These are phyloP conservation scores for Ceyx melanurus DNA, from an alignment of 2,113 vertebrate genomes.

Conservation along the genomic window DNA sequence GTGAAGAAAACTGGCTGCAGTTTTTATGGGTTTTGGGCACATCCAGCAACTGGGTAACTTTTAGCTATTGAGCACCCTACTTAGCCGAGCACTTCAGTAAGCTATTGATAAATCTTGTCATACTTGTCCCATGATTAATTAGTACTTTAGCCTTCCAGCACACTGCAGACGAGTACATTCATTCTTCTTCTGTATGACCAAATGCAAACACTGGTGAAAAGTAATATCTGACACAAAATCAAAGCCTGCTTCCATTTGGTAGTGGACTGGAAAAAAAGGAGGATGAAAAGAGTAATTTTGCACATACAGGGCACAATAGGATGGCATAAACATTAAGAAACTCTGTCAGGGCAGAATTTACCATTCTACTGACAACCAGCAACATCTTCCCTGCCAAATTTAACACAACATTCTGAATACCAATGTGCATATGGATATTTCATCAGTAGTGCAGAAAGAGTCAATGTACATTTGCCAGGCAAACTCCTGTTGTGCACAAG, in stretches of 20 bases:
- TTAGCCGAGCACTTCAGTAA: neutral
- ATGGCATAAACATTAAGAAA: neutral
- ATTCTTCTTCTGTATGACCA: neutral
- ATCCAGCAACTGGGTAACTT: neutral
- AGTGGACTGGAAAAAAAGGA: neutral
- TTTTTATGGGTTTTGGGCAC: neutral
- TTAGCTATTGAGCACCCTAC: neutral
- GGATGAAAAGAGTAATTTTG: neutral
- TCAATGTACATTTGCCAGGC: neutral
- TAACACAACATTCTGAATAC: neutral
- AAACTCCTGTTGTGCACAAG: neutral
- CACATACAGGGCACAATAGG: neutral
- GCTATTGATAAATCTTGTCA: neutral
- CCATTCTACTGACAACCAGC: neutral
- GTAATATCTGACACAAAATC: slow-evolving; percentile 40
- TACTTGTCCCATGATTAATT: neutral
- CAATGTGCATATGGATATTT: slow-evolving; percentile 5
- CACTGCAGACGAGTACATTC: neutral
- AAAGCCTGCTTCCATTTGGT: neutral
- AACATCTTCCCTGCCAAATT: neutral
- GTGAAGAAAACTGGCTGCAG: neutral
- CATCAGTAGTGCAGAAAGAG: neutral
- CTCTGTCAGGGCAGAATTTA: neutral
- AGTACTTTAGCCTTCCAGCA: neutral
- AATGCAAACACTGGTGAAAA: neutral